These are phyloP conservation scores for Regulus satrapa DNA, from an alignment of 2,113 vertebrate genomes.

Conservation along the genomic window DNA sequence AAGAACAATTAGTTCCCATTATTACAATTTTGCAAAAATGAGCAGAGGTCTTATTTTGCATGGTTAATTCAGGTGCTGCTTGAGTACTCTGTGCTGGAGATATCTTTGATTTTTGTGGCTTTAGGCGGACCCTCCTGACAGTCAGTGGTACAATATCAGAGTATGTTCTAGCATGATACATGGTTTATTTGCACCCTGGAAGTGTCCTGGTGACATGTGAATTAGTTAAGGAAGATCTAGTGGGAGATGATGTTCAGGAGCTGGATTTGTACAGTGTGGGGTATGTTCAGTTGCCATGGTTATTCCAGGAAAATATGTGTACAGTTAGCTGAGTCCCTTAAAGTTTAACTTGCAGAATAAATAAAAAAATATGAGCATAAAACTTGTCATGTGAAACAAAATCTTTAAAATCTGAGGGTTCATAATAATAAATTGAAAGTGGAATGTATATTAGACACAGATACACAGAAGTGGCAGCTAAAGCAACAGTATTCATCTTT, in stretches of 20 bases:
- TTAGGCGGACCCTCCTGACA: not conserved
- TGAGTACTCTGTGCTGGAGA: not conserved
- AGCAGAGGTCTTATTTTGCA: not conserved
- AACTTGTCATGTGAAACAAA: not conserved
- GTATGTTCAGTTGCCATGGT: conserved; percentile 48
- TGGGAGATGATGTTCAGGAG: not conserved
- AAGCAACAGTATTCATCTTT: not conserved
- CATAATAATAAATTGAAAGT: conserved; percentile 3
- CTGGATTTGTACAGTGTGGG: not conserved
- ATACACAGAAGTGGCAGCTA: not conserved
- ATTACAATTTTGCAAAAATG: not conserved
- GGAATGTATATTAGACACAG: not conserved
- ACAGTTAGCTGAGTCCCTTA: not conserved
- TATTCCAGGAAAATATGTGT: conserved; percentile 28
- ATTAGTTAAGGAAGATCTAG: conserved; percentile 51
- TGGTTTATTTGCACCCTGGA: conserved; percentile 59
- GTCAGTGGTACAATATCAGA: not conserved
- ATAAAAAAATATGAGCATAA: not conserved
- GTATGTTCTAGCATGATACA: conserved; percentile 1
- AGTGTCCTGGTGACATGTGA: conserved; percentile 52
- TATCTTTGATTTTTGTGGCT: not conserved
- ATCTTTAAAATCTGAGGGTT: conserved; percentile 16
- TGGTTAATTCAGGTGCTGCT: not conserved
- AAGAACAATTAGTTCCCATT: not conserved
- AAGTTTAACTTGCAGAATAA: conserved; percentile 10